phyloP scores from a whole-genome alignment of 2,797 vertebrate species.

The Aldrovandia affinis region DNA sequence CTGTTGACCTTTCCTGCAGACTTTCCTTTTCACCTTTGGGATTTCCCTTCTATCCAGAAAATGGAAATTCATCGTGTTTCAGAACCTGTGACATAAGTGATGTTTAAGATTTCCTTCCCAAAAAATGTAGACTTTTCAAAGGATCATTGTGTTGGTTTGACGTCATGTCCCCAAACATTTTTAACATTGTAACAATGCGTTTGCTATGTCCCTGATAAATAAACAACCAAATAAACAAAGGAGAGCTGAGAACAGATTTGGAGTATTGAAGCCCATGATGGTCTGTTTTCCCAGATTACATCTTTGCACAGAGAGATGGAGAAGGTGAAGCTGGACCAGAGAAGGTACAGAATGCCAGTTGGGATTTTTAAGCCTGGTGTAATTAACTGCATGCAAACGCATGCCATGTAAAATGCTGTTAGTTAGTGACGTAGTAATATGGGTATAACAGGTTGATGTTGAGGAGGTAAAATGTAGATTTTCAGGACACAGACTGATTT shows the following conservation, averaged over 20 bases:
- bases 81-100: not conserved
- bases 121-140: not conserved
- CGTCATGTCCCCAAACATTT: not conserved
- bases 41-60: too few species aligned
- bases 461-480: not conserved
- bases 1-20: not conserved
- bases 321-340: conserved; percentile 96
- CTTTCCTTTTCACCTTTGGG: not conserved
- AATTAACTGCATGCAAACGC: not conserved
- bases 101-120: not conserved
- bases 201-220: too few species aligned
- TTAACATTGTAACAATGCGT: too few species aligned
- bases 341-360: conserved; percentile 65
- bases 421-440: not conserved
- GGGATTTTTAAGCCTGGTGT: not conserved
- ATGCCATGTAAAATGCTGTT: not conserved
- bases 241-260: too few species aligned
- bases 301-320: conserved; percentile 92
- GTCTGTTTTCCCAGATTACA: conserved; percentile 76
- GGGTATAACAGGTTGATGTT: not conserved
- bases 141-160: not conserved
- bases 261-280: not conserved
- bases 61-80: not conserved
- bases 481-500: not conserved
- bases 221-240: too few species aligned